phyloP scores from a whole-genome alignment of 1,140 invertebrate species.

The Euwallacea similis region DNA sequence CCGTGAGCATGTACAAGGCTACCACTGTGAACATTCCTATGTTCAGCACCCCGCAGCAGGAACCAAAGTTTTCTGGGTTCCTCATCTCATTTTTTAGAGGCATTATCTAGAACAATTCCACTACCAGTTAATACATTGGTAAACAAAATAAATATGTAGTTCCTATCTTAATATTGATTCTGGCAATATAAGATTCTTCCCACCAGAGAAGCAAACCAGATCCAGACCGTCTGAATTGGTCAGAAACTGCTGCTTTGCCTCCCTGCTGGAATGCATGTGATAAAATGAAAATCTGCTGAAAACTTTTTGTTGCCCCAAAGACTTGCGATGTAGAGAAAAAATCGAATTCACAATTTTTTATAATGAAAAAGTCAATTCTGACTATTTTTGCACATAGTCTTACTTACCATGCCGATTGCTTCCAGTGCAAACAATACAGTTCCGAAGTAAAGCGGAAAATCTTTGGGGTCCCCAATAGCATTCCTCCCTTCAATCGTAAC shows the following conservation, averaged over 20 bases:
- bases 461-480: constrained; percentile 55
- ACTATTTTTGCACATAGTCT: background rate
- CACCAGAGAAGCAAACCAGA: too few relatives aligned
- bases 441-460: constrained; percentile 74
- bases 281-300: too few relatives aligned
- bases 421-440: constrained; percentile 88
- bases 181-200: too few relatives aligned
- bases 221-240: background rate
- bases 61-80: constrained; percentile 69
- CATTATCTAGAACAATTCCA: constrained; percentile 65
- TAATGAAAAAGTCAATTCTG: background rate
- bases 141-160: too few relatives aligned
- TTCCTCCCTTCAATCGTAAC: constrained; percentile 57
- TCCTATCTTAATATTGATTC: too few relatives aligned
- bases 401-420: constrained; percentile 65
- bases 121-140: background rate
- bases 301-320: too few relatives aligned
- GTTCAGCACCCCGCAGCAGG: constrained; percentile 73
- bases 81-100: constrained; percentile 87
- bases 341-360: background rate
- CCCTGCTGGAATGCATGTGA: too few relatives aligned
- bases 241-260: background rate
- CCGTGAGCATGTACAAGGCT: constrained; percentile 71
- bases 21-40: constrained; percentile 74
- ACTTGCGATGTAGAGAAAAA: background rate